These are phyloP conservation scores for Gobio gobio DNA, from an alignment of 2,113 vertebrate genomes.

Conservation along the genomic window DNA sequence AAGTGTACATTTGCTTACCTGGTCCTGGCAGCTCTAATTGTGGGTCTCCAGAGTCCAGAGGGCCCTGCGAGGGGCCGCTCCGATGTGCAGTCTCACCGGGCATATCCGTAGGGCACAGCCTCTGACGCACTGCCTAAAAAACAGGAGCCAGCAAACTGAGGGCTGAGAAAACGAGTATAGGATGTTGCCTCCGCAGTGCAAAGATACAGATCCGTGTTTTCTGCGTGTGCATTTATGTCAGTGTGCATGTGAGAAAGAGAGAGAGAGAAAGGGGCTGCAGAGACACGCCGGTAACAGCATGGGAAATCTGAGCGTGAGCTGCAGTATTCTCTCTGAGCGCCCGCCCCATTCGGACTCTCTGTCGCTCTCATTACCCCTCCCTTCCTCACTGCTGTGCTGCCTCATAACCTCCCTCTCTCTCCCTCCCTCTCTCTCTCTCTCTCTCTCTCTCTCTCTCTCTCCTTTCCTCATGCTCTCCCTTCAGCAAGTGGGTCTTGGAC, in stretches of 20 bases:
- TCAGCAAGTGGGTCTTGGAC: constrained; percentile 71
- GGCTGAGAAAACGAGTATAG: constrained; percentile 38
- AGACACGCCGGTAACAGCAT: constrained; percentile 50
- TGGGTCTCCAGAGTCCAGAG: constrained; percentile 66
- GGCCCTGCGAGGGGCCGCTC: constrained; percentile 69
- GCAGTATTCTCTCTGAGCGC: constrained; percentile 71
- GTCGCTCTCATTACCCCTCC: constrained; percentile 18
- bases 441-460: constrained; percentile 17
- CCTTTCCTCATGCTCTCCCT: constrained; percentile 37
- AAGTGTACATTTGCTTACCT: constrained; percentile 72
- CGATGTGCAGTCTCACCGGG: constrained; percentile 77
- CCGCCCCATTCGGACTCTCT: constrained; percentile 49
- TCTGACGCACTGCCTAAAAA: constrained; percentile 69
- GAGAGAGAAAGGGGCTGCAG: constrained; percentile 27
- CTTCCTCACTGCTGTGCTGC: background rate
- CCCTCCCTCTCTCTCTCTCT: constrained; percentile 31
- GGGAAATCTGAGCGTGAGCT: constrained; percentile 68
- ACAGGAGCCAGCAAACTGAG: constrained; percentile 14
- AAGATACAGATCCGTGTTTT: constrained; percentile 38
- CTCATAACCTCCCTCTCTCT: constrained; percentile 9
- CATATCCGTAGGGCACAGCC: constrained; percentile 67
- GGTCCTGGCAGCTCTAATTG: constrained; percentile 74
- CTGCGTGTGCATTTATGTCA: constrained; percentile 49
- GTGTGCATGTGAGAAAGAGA: constrained; percentile 35
- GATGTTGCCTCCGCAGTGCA: constrained; percentile 22